These are phyloP conservation scores for Ochotona princeps DNA, from an alignment of 2,113 vertebrate genomes.

Conservation along the genomic window DNA sequence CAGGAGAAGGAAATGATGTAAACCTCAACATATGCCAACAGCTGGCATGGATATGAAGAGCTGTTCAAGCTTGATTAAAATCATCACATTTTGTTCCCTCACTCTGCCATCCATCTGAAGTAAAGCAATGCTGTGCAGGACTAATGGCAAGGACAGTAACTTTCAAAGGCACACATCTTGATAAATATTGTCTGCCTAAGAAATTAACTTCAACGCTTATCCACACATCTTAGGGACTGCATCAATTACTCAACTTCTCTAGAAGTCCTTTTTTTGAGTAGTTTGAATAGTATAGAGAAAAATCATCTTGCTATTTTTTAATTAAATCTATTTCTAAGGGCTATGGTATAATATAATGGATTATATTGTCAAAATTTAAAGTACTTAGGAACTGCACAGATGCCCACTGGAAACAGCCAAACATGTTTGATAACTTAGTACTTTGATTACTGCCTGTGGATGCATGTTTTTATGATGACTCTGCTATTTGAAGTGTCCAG, in stretches of 20 bases:
- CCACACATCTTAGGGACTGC: background rate
- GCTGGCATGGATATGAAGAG: slow-evolving; percentile 31
- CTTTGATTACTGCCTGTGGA: background rate
- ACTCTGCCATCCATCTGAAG: background rate
- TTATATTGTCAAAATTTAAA: background rate
- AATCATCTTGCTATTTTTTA: background rate
- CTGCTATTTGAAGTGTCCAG: background rate
- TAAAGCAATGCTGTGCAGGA: background rate
- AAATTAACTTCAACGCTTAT: background rate
- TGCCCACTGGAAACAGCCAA: background rate
- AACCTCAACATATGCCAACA: slow-evolving; percentile 55
- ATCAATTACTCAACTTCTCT: background rate
- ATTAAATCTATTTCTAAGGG: background rate
- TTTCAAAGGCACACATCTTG: slow-evolving; percentile 3
- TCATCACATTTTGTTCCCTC: background rate
- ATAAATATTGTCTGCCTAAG: slow-evolving; percentile 12
- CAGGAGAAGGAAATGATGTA: slow-evolving; percentile 40
- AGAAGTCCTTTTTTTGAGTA: slow-evolving; percentile 6
- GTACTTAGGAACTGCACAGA: background rate
- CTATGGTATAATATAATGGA: background rate
- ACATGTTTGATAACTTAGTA: background rate
- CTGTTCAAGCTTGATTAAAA: slow-evolving; percentile 44
- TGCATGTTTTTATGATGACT: background rate
- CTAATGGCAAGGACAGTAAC: background rate
- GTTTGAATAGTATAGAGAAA: background rate